Evolutionary conservation across 2,113 vertebrate genomes (phyloP).

Genomic region (Cololabis saira): DNA sequence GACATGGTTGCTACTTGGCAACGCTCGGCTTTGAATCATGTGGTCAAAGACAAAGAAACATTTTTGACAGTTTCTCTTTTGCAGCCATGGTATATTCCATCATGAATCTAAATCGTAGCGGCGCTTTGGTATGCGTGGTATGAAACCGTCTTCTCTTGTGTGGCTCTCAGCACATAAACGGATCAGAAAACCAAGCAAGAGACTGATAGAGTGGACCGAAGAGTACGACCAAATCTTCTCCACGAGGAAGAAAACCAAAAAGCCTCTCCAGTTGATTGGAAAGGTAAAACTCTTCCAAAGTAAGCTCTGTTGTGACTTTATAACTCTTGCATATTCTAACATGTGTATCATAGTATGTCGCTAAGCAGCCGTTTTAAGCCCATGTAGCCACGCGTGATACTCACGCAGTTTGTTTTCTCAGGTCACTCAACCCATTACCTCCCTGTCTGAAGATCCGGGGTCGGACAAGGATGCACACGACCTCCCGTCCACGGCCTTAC

Average conservation of each 20-base stretch:
- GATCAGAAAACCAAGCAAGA: conserved; percentile 94
- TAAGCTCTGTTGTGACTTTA: conserved; percentile 33
- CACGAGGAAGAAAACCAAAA: conserved; percentile 92
- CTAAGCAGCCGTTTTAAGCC: neutral
- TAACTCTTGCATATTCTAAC: neutral
- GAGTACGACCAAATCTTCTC: conserved; percentile 94
- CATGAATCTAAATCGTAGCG: neutral
- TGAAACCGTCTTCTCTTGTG: neutral
- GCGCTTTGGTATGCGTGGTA: no score
- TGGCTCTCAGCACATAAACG: conserved; percentile 88
- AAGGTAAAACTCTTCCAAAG: conserved; percentile 83
- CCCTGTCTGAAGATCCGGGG: conserved; percentile 22
- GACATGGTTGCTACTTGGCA: no score
- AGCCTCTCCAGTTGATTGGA: conserved; percentile 81
- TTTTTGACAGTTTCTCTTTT: no score
- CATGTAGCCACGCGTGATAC: neutral
- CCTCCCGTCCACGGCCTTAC: conserved; percentile 34
- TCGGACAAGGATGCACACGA: conserved; percentile 32
- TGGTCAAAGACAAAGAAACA: neutral
- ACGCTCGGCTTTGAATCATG: no score
- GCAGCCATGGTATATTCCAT: no score
- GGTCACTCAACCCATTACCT: conserved; percentile 36
- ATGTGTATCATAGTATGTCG: neutral
- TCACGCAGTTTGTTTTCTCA: conserved; percentile 31
- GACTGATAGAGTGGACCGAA: conserved; percentile 93